Evolutionary conservation across 2,113 vertebrate genomes (phyloP), one percentile per base, ranked within the genome.

Genomic region (Aptenodytes patagonicus): DNA sequence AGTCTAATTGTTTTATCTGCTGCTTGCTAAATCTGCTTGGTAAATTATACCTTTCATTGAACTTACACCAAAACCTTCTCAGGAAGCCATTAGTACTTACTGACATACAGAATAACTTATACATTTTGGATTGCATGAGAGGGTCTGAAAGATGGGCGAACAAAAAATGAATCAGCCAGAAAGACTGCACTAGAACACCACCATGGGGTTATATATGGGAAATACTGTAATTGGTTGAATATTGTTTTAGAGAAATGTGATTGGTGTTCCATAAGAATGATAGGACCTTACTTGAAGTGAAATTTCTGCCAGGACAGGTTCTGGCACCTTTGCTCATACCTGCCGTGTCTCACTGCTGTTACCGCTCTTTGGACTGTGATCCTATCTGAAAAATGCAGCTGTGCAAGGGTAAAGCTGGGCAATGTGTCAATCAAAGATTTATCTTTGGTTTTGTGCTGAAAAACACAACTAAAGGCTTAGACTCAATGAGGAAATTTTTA

Each of bases 41-140:
- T 97, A 97, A 98, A 98, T 98, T 98, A 97, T 96, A 97, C 82
- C 93, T 98, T 98, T 96, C 93, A 73, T 32, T 97, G 95, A 97
- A 97, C 87, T 96, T 97, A 92, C 61, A 95, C 75, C 92, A 96
- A 95, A 97, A 95, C 64, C 90, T 97, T 97, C 85, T 97, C 90
- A 96, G 95, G 82, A 97, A 98, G 73, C 94, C 83, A 85, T 98
- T 97, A 97, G 89, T 87, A 94, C 89, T 70, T 98, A 96, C 77
- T 97, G 95, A 95, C 93, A 72, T 75, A 52, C 49, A 83, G 72
- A 86, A 91, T 11, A 93, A 26, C 13, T 89, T 92, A 81, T 86
- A 75, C 19, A n/a, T n/a, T 72, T 97, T 92, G 86, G 54, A 65
- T 76, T 71, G 40, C 9, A 9, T 60, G 34, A 83, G 24, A 80